phyloP scores from a whole-genome alignment of 2,888 invertebrate genomes.

The Ctenicera cuprea region DNA sequence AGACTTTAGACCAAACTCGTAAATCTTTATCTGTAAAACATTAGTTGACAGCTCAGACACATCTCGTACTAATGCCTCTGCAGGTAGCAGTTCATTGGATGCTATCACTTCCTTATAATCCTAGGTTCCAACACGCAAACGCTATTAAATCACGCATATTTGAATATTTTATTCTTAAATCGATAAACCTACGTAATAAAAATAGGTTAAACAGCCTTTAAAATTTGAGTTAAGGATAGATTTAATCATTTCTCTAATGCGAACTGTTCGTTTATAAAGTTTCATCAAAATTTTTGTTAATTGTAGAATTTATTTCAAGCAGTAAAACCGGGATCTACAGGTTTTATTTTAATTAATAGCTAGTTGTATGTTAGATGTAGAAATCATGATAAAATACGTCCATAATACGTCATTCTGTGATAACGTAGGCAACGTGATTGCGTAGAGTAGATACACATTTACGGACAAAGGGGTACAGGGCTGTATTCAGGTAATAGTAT shows the following conservation, averaged over 20 bases:
- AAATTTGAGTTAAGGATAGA: neutral
- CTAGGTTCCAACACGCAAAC: conserved; percentile 37
- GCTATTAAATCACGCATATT: conserved; percentile 39
- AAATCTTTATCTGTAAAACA: conserved; percentile 23
- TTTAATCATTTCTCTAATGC: neutral
- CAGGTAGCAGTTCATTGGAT: conserved; percentile 38
- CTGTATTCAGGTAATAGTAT: too few relatives aligned
- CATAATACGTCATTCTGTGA: too few relatives aligned
- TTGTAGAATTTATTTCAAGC: too few relatives aligned
- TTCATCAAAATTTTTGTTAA: too few relatives aligned
- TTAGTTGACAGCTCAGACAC: conserved; percentile 32
- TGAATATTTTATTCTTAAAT: conserved; percentile 43
- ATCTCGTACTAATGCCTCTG: conserved; percentile 12
- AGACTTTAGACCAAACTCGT: conserved; percentile 22
- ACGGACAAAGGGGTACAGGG: too few relatives aligned
- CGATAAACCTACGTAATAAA: conserved; percentile 36
- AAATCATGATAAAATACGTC: too few relatives aligned
- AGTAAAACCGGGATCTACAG: too few relatives aligned
- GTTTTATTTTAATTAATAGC: too few relatives aligned
- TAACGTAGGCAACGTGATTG: too few relatives aligned
- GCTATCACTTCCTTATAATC: conserved; percentile 26
- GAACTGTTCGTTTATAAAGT: neutral
- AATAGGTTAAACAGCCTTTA: conserved; percentile 9
- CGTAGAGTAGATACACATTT: too few relatives aligned
- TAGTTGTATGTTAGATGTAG: too few relatives aligned